These are phyloP conservation scores for Sphaerophoria taeniata DNA, from an alignment of 2,888 invertebrate genomes.

Conservation along the genomic window DNA sequence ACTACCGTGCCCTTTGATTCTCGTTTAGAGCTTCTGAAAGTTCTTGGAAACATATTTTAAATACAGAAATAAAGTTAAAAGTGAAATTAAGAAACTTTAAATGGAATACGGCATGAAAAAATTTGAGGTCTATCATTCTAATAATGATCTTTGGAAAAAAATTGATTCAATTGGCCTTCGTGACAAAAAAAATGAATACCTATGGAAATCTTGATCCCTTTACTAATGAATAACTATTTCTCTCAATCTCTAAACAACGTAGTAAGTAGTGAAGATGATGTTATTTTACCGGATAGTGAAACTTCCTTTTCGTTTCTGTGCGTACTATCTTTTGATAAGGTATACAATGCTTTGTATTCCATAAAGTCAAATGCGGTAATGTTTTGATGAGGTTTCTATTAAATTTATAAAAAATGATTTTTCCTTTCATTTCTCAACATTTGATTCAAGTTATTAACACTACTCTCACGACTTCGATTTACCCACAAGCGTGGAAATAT, in stretches of 20 bases:
- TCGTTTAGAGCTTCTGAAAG: too few relatives aligned
- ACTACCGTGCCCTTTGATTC: too few relatives aligned
- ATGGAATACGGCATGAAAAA: neutral
- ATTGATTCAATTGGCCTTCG: too few relatives aligned
- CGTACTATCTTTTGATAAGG: neutral
- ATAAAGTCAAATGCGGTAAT: neutral
- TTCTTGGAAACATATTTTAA: too few relatives aligned
- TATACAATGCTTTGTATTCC: neutral
- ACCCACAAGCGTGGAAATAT: neutral
- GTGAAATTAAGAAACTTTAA: neutral
- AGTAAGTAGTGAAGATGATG: constrained; percentile 3
- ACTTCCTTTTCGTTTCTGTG: constrained; percentile 1
- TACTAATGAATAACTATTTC: neutral
- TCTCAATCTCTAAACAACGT: neutral
- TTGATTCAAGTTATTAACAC: neutral
- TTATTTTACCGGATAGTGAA: neutral
- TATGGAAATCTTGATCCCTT: neutral
- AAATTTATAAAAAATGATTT: neutral
- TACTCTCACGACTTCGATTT: neutral
- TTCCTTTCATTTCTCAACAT: neutral
- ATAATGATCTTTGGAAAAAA: too few relatives aligned
- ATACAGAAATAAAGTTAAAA: too few relatives aligned
- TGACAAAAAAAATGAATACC: too few relatives aligned
- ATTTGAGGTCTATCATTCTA: neutral
- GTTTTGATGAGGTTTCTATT: neutral